Conservation (phyloP, 2,797 vertebrate genomes). For the Buphagus erythrorhynchus region DNA sequence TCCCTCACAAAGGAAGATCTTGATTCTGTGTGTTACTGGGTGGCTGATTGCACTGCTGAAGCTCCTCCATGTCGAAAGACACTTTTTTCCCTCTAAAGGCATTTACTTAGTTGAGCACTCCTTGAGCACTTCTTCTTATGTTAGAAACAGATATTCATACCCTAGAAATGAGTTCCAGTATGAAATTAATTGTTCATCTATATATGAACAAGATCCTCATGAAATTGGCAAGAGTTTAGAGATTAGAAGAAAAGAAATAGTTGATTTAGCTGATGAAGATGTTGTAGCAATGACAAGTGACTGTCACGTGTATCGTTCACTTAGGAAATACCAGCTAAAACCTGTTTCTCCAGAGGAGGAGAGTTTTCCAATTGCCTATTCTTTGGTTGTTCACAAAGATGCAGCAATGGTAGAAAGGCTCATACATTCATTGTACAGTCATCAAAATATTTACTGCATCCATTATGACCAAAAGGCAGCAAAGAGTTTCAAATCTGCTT, state of each 20-base stretch:
- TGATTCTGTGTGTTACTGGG: slow-evolving; percentile 74
- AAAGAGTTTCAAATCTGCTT: slow-evolving; percentile 81
- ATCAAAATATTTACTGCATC: slow-evolving; percentile 91
- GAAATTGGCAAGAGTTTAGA: slow-evolving; percentile 90
- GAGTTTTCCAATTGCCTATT: slow-evolving; percentile 88
- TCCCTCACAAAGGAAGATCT: slow-evolving; percentile 75
- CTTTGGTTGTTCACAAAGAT: slow-evolving; percentile 90
- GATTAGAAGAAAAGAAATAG: slow-evolving; percentile 80
- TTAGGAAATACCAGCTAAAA: slow-evolving; percentile 80
- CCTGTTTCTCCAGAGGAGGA: slow-evolving; percentile 77
- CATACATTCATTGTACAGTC: slow-evolving; percentile 86
- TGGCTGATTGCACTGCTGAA: slow-evolving; percentile 83
- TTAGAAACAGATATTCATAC: slow-evolving; percentile 64
- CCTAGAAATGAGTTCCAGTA: slow-evolving; percentile 46
- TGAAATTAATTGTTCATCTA: slow-evolving; percentile 84
- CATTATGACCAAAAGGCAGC: slow-evolving; percentile 91
- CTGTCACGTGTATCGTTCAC: slow-evolving; percentile 77
- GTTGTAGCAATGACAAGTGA: slow-evolving; percentile 80
- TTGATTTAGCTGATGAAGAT: slow-evolving; percentile 84
- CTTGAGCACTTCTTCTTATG: slow-evolving; percentile 76
- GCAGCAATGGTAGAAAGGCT: slow-evolving; percentile 90
- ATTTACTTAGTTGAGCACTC: slow-evolving; percentile 83
- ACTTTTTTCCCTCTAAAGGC: slow-evolving; percentile 74
- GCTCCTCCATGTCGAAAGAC: slow-evolving; percentile 79
- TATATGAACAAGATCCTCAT: slow-evolving; percentile 88